Percentiles rank a stretch among this genome's conserved stretches.
Conservation (phyloP, 2,888 invertebrate genomes). For the Lysandra coridon region DNA sequence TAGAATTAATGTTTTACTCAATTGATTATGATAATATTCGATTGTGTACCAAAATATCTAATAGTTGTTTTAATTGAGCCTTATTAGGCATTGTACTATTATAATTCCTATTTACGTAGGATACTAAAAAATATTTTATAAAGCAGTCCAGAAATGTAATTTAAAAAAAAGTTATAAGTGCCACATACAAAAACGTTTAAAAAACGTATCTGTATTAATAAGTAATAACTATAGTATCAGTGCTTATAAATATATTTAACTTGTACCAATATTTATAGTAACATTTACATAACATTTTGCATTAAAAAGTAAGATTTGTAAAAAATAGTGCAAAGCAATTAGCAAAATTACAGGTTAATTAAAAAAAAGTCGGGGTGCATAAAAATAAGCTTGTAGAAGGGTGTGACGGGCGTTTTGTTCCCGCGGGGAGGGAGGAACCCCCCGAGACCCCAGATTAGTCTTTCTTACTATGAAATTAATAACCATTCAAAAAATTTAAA, state of each 20-base stretch:
- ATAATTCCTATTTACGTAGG: not conserved
- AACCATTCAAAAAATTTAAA: not conserved
- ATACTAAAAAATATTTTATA: not conserved
- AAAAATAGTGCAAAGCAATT: constrained; percentile 9
- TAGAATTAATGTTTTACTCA: constrained; percentile 31
- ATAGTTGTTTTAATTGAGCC: not conserved
- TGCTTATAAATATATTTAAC: not conserved
- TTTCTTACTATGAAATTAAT: not conserved
- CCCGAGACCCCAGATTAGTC: not conserved
- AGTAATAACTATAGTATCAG: not conserved
- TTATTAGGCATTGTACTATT: not conserved
- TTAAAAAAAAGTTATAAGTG: not conserved
- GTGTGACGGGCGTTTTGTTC: constrained; percentile 11
- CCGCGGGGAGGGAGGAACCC: not conserved
- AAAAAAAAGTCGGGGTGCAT: not conserved
- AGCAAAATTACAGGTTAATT: constrained; percentile 2
- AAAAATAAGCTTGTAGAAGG: not conserved
- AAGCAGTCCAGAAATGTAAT: not conserved
- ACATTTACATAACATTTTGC: not conserved
- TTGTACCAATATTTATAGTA: not conserved
- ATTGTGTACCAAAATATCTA: constrained; percentile 14
- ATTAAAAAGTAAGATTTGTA: not conserved
- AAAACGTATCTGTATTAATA: not conserved
- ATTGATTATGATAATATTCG: constrained; percentile 21
- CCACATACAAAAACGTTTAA: not conserved